These are phyloP conservation scores for Myotis brandtii DNA, from an alignment of 2,113 vertebrate species.

Conservation along the genomic window DNA sequence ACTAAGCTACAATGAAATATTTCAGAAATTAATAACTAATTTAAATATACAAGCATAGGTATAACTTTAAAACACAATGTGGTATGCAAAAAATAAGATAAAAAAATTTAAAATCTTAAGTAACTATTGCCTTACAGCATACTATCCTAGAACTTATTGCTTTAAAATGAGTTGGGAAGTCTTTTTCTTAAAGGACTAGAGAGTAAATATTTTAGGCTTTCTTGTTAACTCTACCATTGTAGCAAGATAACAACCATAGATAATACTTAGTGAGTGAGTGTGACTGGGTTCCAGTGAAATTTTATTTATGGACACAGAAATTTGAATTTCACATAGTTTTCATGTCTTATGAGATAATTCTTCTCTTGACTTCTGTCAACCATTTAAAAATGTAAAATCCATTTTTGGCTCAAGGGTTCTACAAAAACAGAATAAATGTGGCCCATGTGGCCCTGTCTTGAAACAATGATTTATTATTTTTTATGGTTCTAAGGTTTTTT, in stretches of 20 bases:
- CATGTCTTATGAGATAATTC: neutral
- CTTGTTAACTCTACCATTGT: neutral
- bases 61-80: neutral
- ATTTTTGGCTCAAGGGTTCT: neutral
- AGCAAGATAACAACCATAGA: neutral
- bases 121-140: neutral
- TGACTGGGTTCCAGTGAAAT: neutral
- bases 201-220: constrained; percentile 1
- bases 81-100: neutral
- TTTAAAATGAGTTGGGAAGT: neutral
- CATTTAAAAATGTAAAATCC: neutral
- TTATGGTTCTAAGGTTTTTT: neutral
- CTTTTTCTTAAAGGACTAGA: neutral
- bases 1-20: neutral
- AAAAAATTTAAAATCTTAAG: neutral
- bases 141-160: neutral
- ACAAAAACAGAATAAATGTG: neutral
- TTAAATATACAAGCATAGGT: neutral
- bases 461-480: neutral
- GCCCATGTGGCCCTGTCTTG: neutral
- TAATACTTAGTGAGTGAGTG: neutral
- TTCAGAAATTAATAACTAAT: neutral
- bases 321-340: neutral
- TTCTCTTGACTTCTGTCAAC: neutral
- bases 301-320: neutral